Base-by-base conservation (phyloP, 2,888 invertebrate species). In the Andrena marginata region DNA sequence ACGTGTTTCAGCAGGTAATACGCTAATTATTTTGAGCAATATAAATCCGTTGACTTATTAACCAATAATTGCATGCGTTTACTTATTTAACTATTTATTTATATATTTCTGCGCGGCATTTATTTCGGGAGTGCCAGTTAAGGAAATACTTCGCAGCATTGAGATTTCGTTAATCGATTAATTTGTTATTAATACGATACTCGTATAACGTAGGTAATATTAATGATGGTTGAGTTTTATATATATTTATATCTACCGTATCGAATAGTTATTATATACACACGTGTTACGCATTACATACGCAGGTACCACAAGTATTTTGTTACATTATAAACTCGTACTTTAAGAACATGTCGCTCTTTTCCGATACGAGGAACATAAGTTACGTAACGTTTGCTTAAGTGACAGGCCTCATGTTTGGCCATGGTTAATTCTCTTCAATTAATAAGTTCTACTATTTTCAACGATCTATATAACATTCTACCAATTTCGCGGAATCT, bases 221-320 rank as follows among this genome's bases (percentile, higher is more conserved):
- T 65, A 31, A 42, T 6, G 23, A 16, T 8, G 10, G 1, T 59
- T n/a, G 1, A 59, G 48, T 23, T 13, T 64, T n/a, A 49, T 59
- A 16, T n/a, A 29, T 35, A 35, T 20, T 10, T 62, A 70, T 6
- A 33, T 31, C 26, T 10, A 23, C 20, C 35, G 23, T 49, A 63
- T 63, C 8, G 13, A 63, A 8, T 67, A 56, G 62, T 63, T 80
- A n/a, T 80, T 68, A 56, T 13, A 51, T 20, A 29, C 71, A 63
- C 80, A 80, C 72, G 68, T 68, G 71, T 80, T 80, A 16, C n/a
- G 49, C 56, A 56, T 71, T 80, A 26, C 51, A n/a, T 72, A 56
- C 29, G 77, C 64, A 16, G 1, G 35, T 59, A 42, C 20, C 48
- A 26, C 13, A 42, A 67, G 20, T 78, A 31, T 48, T 13, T 42